Evolutionary conservation across 1,140 invertebrate genomes (phyloP), one percentile per base, ranked within the genome.

Genomic region (Bombus turneri): DNA sequence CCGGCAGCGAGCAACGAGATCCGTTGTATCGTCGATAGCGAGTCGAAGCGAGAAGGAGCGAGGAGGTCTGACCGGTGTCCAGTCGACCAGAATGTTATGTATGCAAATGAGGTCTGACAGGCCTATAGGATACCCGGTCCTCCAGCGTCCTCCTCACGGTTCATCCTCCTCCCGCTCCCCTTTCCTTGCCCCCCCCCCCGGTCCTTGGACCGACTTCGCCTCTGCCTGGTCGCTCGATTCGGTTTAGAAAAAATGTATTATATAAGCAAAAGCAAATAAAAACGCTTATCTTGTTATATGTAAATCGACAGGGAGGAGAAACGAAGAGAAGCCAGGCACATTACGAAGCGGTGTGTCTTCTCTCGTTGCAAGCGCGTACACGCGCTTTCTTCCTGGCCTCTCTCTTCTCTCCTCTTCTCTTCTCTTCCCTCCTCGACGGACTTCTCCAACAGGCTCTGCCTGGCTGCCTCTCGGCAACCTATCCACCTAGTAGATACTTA

Each of bases 11-110:
- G 83, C 78, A 75, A 87, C 77, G 71, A 84, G 86, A 72, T 80
- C 43, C 82, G 87, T 87, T 74, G 88, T 83, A 66, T 72, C 76
- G 25, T n/a, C 68, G 66, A 62, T 59, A 87, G 43, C 37, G 47
- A 79, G 83, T 82, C 31, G n/a, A 64, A 87, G 83, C 68, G 72
- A 66, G 89, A 87, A 62, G 71, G 47, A 71, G 79, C 77, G 81
- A 85, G 87, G 92, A 93, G 92, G 93, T 93, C 88, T 93, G 93
- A 94, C 93, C 93, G 92, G 93, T 94, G 94, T 94, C 94, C 94
- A 94, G 93, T 94, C 94, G 92, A 94, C 91, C 95, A 94, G 94
- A 95, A 95, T 94, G 94, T 95, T 95, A 95, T 95, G 94, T 94
- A 95, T 95, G 95, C 94, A 95, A 95, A 95, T 95, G 93, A 95